Evolutionary conservation across 2,113 vertebrate genomes (phyloP), one percentile per base, ranked within the genome.

Genomic region (Oncorhynchus clarkii): DNA sequence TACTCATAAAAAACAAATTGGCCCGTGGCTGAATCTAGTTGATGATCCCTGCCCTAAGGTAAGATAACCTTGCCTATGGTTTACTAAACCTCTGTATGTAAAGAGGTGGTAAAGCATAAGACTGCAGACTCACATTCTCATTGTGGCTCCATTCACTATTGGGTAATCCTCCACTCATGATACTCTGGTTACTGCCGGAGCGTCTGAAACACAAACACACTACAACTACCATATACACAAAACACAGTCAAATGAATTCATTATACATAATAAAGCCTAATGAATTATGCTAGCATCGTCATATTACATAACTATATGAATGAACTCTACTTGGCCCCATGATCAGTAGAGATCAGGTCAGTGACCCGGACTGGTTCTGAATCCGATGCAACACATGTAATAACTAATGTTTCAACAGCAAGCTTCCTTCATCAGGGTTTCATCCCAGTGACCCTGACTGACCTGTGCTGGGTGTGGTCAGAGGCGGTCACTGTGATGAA

Each of bases 401-500:
- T 54, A 18, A 54, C 51, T 18, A 5, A 14, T 1, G 51, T 54
- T 18, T 54, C 13, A 54, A 4, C 51, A 18, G 51, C 51, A 14
- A 18, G 16, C 3, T 54, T 54, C 51, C 51, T 54, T 5, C 51
- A 54, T 54, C 51, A 14, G 51, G 16, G 51, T 11, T 54, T 18
- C 51, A 14, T 54, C 51, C 16, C 51, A 18, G 51, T 54, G 51
- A 54, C 13, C 13, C 14, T 54, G 57, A 71, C 89, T 79, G 69
- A 97, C 97, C 94, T 96, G 92, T 94, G 95, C 75, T 93, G 93
- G 76, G 90, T 93, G 80, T 94, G 88, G 70, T 95, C 91, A 48
- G 80, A 74, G 2, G 89, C 87, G 0, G 96, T 95, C 91, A 99
- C 96, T 26, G 96, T 97, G 93, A 99, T 97, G 89, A 98, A 97